Conservation (phyloP, 2,797 vertebrate genomes). For the Anabacerthia variegaticeps region DNA sequence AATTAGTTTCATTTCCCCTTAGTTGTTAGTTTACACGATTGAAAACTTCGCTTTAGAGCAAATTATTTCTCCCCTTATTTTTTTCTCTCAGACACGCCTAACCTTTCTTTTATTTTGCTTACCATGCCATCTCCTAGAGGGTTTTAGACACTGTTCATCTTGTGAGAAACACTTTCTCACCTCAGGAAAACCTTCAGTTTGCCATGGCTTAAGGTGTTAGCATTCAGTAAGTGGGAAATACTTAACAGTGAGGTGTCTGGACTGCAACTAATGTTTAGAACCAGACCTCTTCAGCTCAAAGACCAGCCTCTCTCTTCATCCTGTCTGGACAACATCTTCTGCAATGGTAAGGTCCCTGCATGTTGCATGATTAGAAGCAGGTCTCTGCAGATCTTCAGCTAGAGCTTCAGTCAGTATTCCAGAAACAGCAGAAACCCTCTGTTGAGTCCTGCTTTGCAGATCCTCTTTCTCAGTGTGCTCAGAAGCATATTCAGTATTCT, state of each 20-base stretch:
- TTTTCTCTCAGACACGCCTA: fast-evolving
- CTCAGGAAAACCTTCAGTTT: neutral
- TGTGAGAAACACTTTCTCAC: neutral
- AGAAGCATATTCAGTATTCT: neutral
- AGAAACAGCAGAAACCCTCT: neutral
- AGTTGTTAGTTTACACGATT: neutral
- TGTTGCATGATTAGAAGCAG: neutral
- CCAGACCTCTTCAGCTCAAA: neutral
- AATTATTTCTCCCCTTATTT: neutral
- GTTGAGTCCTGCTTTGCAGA: neutral
- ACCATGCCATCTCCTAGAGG: fast-evolving
- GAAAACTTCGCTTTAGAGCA: neutral
- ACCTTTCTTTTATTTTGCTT: neutral
- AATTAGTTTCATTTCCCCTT: neutral
- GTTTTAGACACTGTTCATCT: neutral
- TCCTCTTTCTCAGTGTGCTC: neutral
- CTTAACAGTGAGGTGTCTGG: neutral
- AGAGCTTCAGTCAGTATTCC: neutral
- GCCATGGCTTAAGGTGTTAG: neutral
- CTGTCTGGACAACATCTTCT: neutral
- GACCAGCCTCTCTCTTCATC: neutral
- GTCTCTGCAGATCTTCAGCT: neutral
- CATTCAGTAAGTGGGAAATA: neutral
- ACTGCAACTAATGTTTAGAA: neutral
- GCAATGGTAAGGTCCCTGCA: neutral